Percentiles rank a stretch among this genome's conserved stretches.
Evolutionary conservation across 1,140 invertebrate species (phyloP).

Genomic region (Glossosoma conforme): DNA sequence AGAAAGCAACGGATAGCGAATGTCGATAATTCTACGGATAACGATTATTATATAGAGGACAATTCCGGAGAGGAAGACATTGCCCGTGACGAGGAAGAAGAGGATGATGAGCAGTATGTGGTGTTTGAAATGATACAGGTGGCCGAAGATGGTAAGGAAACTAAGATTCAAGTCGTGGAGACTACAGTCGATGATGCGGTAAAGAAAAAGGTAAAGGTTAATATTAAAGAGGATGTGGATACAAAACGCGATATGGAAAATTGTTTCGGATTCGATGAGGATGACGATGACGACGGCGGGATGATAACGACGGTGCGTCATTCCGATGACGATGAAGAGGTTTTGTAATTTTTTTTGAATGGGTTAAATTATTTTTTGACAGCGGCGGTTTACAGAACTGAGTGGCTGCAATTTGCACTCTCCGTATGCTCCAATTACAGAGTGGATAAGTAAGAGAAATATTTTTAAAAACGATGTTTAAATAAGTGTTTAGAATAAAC

Average conservation of each 20-base stretch:
- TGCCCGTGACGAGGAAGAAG: slow-evolving; percentile 47
- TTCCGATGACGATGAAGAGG: slow-evolving; percentile 6
- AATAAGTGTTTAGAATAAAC: too few relatives aligned
- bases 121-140: slow-evolving; percentile 75
- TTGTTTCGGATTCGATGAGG: slow-evolving; percentile 81
- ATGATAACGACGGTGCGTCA: not conserved
- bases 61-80: slow-evolving; percentile 37
- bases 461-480: too few relatives aligned
- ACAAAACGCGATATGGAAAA: slow-evolving; percentile 68
- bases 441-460: too few relatives aligned
- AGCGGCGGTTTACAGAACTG: too few relatives aligned
- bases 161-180: slow-evolving; percentile 2
- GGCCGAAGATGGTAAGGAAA: slow-evolving; percentile 22
- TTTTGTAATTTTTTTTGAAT: too few relatives aligned
- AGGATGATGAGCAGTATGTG: slow-evolving; percentile 60
- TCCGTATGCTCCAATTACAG: too few relatives aligned
- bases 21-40: too few relatives aligned
- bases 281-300: slow-evolving; percentile 13
- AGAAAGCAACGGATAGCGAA: slow-evolving; percentile 67
- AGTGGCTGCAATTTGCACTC: too few relatives aligned
- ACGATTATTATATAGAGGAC: too few relatives aligned
- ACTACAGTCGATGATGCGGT: not conserved
- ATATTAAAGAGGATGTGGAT: slow-evolving; percentile 37
- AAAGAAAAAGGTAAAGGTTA: slow-evolving; percentile 36
- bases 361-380: too few relatives aligned